Evolutionary conservation across 2,888 invertebrate genomes (phyloP).

Genomic region (Euspilapteryx auroguttella): DNA sequence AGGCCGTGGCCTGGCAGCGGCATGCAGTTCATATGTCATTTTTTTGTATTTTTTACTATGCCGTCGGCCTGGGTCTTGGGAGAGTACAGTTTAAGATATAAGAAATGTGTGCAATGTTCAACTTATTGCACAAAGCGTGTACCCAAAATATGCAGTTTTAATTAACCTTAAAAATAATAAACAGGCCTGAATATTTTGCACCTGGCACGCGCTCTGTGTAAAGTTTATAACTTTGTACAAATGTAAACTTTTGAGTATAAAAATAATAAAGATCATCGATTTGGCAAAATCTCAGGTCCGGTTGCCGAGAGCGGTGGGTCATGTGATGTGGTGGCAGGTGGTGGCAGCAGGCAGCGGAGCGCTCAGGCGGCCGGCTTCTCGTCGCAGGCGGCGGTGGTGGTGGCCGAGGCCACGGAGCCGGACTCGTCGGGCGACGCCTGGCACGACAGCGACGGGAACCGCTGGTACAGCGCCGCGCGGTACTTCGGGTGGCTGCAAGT

Average conservation of each 20-base stretch:
- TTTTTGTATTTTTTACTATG: conserved; percentile 35
- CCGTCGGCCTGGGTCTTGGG: conserved; percentile 27
- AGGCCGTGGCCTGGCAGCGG: too few species aligned
- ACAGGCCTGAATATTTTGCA: conserved; percentile 33
- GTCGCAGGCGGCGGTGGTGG: conserved; percentile 69
- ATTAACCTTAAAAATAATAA: conserved; percentile 13
- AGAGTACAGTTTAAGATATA: conserved; percentile 29
- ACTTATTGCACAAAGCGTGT: conserved; percentile 46
- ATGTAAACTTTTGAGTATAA: conserved; percentile 45
- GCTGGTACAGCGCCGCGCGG: conserved; percentile 72
- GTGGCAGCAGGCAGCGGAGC: conserved; percentile 5
- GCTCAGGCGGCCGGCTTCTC: conserved; percentile 67
- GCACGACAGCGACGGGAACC: conserved; percentile 77
- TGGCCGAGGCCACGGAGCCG: conserved; percentile 68
- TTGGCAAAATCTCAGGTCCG: conserved; percentile 33
- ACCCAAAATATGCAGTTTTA: conserved; percentile 43
- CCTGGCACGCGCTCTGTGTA: conserved; percentile 40
- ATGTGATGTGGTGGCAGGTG: conserved; percentile 10
- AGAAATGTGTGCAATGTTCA: conserved; percentile 55
- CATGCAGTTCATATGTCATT: conserved; percentile 17
- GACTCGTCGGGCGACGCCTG: conserved; percentile 63
- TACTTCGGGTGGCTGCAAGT: conserved; percentile 75
- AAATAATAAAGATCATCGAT: conserved; percentile 50
- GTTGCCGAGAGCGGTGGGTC: conserved; percentile 13
- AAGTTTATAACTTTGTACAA: conserved; percentile 50